phyloP scores from a whole-genome alignment of 2,113 vertebrate genomes.

The Gnathonemus echidnorhynchus region DNA sequence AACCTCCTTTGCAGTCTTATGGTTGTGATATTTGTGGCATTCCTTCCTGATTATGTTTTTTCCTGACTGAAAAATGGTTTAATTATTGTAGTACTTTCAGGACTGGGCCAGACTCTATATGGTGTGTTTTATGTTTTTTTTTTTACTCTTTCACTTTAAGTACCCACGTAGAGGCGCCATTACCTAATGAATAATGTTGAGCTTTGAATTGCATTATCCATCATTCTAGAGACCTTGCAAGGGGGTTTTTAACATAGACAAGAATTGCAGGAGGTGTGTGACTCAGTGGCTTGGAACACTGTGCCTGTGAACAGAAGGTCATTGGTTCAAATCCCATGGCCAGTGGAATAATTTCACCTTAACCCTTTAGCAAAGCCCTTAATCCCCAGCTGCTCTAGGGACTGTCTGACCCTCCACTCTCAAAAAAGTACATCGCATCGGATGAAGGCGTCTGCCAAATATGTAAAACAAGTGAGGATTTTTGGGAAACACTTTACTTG shows the following conservation, averaged over 20 bases:
- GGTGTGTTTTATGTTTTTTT: background rate
- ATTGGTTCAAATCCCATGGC: background rate
- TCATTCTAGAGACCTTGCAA: background rate
- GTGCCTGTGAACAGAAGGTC: background rate
- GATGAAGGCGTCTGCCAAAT: background rate
- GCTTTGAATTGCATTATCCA: background rate
- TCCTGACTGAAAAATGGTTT: background rate
- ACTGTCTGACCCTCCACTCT: background rate
- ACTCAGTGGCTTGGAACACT: background rate
- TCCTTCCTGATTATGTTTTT: background rate
- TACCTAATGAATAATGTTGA: background rate
- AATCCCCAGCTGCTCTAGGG: background rate
- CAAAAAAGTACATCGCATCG: background rate
- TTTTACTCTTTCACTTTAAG: background rate
- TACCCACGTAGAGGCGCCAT: background rate
- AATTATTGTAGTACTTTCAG: background rate
- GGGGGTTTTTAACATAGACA: background rate
- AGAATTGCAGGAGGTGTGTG: background rate
- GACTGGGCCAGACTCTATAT: background rate
- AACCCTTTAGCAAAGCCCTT: background rate
- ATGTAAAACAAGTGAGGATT: background rate
- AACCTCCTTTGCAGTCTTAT: slow-evolving; percentile 28
- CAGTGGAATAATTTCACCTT: background rate
- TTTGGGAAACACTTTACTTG: too few relatives aligned
- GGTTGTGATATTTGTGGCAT: background rate